A percentile compares a stretch with the other conserved stretches of the same genome.
These are phyloP conservation scores for Nebria salina DNA, from an alignment of 2,888 invertebrate genomes.

Conservation along the genomic window DNA sequence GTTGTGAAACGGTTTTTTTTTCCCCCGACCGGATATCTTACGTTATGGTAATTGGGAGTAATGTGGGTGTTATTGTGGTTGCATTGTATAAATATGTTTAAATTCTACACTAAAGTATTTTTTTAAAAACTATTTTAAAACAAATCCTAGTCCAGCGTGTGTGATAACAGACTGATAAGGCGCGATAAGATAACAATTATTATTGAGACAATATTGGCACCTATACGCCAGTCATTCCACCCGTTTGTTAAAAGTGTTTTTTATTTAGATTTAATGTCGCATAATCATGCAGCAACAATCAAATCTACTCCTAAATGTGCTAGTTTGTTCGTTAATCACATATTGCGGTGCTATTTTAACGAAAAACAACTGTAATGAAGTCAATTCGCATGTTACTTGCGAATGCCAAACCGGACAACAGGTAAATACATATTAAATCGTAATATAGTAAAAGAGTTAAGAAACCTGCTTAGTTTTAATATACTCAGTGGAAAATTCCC, in stretches of 20 bases:
- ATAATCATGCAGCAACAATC: neutral
- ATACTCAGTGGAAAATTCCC: neutral
- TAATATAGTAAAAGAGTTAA: neutral
- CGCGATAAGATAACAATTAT: neutral
- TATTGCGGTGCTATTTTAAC: neutral
- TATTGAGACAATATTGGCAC: neutral
- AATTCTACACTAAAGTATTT: neutral
- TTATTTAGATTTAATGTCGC: neutral
- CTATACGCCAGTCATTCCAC: neutral
- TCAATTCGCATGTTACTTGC: constrained; percentile 20
- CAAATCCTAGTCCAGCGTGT: neutral
- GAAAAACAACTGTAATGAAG: neutral
- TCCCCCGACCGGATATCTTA: neutral
- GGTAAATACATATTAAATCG: neutral
- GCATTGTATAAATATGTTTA: neutral
- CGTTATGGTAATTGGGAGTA: neutral
- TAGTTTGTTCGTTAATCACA: neutral
- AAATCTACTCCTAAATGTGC: neutral
- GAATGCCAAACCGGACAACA: constrained; percentile 11
- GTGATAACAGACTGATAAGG: neutral
- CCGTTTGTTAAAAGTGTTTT: neutral
- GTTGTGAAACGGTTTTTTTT: neutral
- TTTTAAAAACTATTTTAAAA: neutral
- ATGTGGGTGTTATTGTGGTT: neutral
- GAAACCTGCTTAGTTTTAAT: neutral